Percentiles rank a stretch among this genome's conserved stretches.
Conservation (phyloP, 2,113 vertebrate genomes). For the Hassar affinis region DNA sequence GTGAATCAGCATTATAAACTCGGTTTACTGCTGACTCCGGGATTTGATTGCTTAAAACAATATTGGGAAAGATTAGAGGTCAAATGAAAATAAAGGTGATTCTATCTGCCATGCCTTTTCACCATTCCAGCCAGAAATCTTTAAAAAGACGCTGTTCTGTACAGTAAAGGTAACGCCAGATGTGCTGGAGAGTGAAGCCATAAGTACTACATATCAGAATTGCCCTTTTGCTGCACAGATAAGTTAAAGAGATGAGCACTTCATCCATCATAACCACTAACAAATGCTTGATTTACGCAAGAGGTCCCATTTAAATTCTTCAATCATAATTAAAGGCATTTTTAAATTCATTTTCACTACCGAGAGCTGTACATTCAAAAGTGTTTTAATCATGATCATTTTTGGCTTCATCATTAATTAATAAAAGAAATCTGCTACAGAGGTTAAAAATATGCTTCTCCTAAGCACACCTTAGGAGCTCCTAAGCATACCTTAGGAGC, state of each 20-base stretch:
- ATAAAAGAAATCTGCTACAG: neutral
- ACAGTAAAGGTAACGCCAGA: slow-evolving; percentile 1
- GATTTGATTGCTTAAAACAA: neutral
- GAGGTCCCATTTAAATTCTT: neutral
- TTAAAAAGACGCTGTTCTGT: neutral
- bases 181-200: slow-evolving; percentile 32
- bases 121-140: neutral
- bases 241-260: slow-evolving; percentile 31
- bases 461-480: neutral
- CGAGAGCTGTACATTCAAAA: neutral
- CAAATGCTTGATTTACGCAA: slow-evolving; percentile 28
- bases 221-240: slow-evolving; percentile 20
- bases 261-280: slow-evolving; percentile 47
- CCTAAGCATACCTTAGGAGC: too few species aligned
- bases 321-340: slow-evolving; percentile 1
- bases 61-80: neutral
- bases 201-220: slow-evolving; percentile 37
- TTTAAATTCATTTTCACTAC: slow-evolving; percentile 10
- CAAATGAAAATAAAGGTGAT: neutral
- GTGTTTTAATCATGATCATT: neutral
- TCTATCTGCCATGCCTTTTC: neutral
- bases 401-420: neutral
- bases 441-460: neutral
- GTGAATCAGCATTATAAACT: neutral
- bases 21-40: neutral